Conservation (phyloP, 2,113 vertebrate species). For the Anolis sagrei region DNA sequence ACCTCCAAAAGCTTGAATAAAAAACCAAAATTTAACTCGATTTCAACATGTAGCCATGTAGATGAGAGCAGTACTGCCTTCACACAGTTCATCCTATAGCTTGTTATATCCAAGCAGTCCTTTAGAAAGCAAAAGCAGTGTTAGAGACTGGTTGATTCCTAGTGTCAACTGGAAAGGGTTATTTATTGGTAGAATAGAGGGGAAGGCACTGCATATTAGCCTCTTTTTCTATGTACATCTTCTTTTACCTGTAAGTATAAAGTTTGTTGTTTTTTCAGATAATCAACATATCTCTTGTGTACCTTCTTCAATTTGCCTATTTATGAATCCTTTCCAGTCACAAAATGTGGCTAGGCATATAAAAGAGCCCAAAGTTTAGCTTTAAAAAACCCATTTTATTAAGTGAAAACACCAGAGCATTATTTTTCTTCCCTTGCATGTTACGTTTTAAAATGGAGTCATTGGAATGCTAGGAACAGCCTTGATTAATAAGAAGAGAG, state of each 20-base stretch:
- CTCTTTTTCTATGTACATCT: neutral
- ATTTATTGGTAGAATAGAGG: constrained; percentile 14
- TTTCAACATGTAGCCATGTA: no score
- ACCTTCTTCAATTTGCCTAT: constrained; percentile 28
- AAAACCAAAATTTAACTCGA: no score
- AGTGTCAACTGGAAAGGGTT: neutral
- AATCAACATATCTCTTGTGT: constrained; percentile 23
- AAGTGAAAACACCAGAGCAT: constrained; percentile 19
- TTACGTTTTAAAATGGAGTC: constrained; percentile 29
- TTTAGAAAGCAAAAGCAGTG: constrained; percentile 4
- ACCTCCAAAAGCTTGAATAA: no score
- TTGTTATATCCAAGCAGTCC: neutral
- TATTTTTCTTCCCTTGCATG: constrained; percentile 32
- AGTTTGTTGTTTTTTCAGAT: constrained; percentile 33
- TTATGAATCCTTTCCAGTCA: constrained; percentile 33
- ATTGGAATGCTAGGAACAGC: constrained; percentile 47
- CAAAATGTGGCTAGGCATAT: constrained; percentile 32
- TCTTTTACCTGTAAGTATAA: constrained; percentile 14
- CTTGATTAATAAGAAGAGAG: constrained; percentile 13
- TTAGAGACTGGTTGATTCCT: constrained; percentile 5
- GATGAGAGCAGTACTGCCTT: no score
- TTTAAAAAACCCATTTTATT: constrained; percentile 42
- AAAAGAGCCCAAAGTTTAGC: constrained; percentile 11
- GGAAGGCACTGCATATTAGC: constrained; percentile 2
- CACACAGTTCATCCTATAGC: neutral